A percentile compares a stretch with the other conserved stretches of the same genome.
Evolutionary conservation across 2,888 invertebrate species (phyloP).

Genomic region (Callyntrura guangdongensis): DNA sequence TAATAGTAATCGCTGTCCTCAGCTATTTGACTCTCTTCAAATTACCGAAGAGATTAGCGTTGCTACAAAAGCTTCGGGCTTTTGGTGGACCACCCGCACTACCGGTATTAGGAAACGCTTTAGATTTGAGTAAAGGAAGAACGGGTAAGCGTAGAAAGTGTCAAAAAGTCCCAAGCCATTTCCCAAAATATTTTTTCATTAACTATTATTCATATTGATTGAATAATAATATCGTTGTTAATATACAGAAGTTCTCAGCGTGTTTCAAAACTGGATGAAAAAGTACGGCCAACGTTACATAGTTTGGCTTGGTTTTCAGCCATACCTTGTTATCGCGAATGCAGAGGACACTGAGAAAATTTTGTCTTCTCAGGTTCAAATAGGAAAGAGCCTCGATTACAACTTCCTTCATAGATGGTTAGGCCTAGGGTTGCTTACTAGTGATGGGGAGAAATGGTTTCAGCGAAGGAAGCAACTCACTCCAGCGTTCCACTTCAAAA

Average conservation of each 20-base stretch:
- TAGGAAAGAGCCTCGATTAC: constrained; percentile 58
- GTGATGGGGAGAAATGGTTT: constrained; percentile 88
- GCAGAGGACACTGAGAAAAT: constrained; percentile 46
- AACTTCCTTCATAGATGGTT: constrained; percentile 44
- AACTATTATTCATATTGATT: neutral
- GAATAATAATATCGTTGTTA: neutral
- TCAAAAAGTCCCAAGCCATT: no score
- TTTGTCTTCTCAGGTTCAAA: constrained; percentile 43
- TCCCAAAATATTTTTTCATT: no score
- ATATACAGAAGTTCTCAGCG: constrained; percentile 27
- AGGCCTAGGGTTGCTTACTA: constrained; percentile 42
- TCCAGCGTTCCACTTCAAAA: constrained; percentile 93
- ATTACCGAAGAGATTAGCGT: constrained; percentile 17
- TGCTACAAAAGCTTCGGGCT: neutral
- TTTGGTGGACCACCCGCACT: constrained; percentile 17
- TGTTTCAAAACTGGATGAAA: neutral
- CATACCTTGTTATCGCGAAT: constrained; percentile 49
- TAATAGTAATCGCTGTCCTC: neutral
- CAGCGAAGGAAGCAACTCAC: constrained; percentile 90
- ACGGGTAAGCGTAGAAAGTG: no score
- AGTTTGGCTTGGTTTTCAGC: constrained; percentile 31
- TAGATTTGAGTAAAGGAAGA: constrained; percentile 7
- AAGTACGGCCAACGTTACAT: constrained; percentile 45
- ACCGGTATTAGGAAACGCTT: constrained; percentile 40
- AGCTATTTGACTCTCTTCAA: constrained; percentile 23